Evolutionary conservation across 1,140 invertebrate genomes (phyloP), one percentile per base, ranked within the genome.

Genomic region (Orchesella cincta): DNA sequence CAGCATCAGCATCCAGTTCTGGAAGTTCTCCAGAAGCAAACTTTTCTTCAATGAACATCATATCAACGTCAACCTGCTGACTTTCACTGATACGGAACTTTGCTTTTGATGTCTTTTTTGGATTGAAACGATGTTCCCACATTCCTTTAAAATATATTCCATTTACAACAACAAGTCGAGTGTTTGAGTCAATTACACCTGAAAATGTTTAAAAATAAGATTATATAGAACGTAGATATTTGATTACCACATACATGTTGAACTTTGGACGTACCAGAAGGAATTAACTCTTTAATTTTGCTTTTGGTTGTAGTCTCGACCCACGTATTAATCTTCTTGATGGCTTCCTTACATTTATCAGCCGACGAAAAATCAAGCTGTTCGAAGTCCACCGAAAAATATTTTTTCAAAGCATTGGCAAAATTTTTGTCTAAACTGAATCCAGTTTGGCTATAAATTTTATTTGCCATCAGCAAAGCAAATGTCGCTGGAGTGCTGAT

Each of bases 101-200:
- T 1, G 85, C 86, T 0, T 76, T 67, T 51, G 84, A 83, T 1
- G 90, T 92, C 0, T 86, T 83, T 51, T 90, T 88, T 35, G 85
- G 84, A 0, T 86, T 84, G 81, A 94, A 95, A 77, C 90, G 89
- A 76, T 90, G 87, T 2, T 87, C 86, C 93, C 93, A 94, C 0
- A 88, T 84, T 0, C 92, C 92, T 83, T 93, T 91, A 85, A 95
- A 95, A 85, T 91, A 94, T 33, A 96, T 85, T 0, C 92, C 91
- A 84, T 93, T 95, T 18, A 92, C 86, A 23, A 94, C 84, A 29
- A 94, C 70, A 83, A 94, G 23, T 1, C 78, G 67, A 26, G 82
- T 83, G 18, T 73, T 33, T n/a, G 36, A 12, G n/a, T 78, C 71
- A 26, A 83, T 72, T 29, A 75, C 77, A 46, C 89, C 84, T 36